Conservation (phyloP, 2,888 invertebrate genomes). For the Latrodectus elegans region DNA sequence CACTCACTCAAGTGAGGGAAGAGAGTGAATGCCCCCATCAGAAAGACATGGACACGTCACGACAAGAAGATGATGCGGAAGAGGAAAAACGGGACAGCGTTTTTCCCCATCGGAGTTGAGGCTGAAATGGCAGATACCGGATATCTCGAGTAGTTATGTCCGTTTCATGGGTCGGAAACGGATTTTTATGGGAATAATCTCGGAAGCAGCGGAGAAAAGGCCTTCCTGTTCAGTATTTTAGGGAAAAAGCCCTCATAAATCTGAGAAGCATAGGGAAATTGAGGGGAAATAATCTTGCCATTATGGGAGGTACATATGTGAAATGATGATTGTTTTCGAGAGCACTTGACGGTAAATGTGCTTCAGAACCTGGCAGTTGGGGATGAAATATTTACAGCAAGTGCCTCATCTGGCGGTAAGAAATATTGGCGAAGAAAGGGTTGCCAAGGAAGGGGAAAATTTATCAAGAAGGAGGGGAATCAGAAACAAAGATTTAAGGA, state of each 20-base stretch:
- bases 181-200: conserved; percentile 60
- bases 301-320: conserved; percentile 14
- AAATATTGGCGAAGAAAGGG: too few relatives aligned
- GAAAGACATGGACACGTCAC: too few relatives aligned
- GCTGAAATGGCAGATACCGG: conserved; percentile 52
- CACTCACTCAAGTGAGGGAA: too few relatives aligned
- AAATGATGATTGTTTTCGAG: conserved; percentile 32
- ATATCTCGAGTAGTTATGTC: conserved; percentile 47
- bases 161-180: conserved; percentile 57
- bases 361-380: background rate
- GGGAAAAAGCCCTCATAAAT: background rate
- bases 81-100: conserved; percentile 10
- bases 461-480: too few relatives aligned
- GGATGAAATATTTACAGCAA: too few relatives aligned
- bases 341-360: background rate
- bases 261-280: conserved; percentile 8
- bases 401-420: too few relatives aligned
- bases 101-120: conserved; percentile 4
- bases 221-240: background rate
- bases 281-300: background rate
- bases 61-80: conserved; percentile 3
- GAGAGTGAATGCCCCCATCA: too few relatives aligned
- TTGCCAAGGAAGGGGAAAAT: too few relatives aligned
- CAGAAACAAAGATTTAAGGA: too few relatives aligned
- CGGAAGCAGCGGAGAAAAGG: conserved; percentile 24